Evolutionary conservation across 2,888 invertebrate species (phyloP).

Genomic region (Lasioglossum leucozonium): DNA sequence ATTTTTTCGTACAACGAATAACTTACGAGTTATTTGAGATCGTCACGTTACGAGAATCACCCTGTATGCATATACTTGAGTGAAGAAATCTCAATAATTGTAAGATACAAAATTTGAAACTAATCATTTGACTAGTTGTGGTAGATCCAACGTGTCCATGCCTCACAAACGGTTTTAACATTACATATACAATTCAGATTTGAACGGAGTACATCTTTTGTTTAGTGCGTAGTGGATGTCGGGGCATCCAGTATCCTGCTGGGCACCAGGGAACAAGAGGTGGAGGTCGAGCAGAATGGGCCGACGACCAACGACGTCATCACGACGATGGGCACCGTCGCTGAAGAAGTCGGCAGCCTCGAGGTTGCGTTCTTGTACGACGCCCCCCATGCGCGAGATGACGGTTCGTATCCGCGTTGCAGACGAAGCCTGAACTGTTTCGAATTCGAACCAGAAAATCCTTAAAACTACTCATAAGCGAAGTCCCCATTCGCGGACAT

Average conservation of each 20-base stretch:
- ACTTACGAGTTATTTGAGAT: too few relatives aligned
- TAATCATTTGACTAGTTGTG: too few relatives aligned
- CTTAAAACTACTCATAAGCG: too few relatives aligned
- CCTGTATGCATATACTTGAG: too few relatives aligned
- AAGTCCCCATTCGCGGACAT: too few relatives aligned
- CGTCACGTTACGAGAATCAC: too few relatives aligned
- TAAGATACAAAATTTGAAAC: too few relatives aligned
- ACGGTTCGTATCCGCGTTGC: slow-evolving; percentile 85
- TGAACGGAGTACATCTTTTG: not conserved
- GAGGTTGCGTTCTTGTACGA: slow-evolving; percentile 96
- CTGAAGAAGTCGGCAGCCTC: slow-evolving; percentile 87
- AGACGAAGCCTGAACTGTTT: too few relatives aligned
- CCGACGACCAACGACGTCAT: slow-evolving; percentile 83
- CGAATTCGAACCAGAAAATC: too few relatives aligned
- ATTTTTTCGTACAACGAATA: too few relatives aligned
- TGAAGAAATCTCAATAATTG: too few relatives aligned
- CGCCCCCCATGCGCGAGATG: slow-evolving; percentile 95
- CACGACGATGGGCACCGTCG: slow-evolving; percentile 73
- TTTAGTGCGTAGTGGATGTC: slow-evolving; percentile 82
- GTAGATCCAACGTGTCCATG: not conserved
- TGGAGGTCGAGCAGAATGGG: slow-evolving; percentile 77
- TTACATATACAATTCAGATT: not conserved
- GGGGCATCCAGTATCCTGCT: slow-evolving; percentile 78
- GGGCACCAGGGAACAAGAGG: slow-evolving; percentile 77
- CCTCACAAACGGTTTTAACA: not conserved